Conservation (phyloP, 92 coral and sea anemone genomes). For the Palythoa caribaeorum region DNA sequence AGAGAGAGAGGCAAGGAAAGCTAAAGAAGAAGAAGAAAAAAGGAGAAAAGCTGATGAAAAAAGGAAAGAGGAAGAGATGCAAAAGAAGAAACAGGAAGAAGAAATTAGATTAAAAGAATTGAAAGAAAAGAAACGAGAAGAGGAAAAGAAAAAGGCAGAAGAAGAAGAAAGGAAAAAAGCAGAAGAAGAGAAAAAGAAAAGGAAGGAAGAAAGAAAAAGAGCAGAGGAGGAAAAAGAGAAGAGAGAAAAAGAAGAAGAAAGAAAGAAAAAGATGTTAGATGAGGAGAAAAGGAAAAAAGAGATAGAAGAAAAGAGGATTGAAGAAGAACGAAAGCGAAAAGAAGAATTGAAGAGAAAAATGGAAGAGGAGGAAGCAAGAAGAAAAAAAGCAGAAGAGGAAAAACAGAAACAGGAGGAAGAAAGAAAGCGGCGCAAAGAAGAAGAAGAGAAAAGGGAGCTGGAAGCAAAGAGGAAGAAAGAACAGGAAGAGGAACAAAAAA, state of each 20-base stretch:
- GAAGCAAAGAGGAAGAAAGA: constrained; percentile 31
- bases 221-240: constrained; percentile 27
- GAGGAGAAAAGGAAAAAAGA: constrained; percentile 46
- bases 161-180: constrained; percentile 41
- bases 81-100: constrained; percentile 19
- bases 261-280: constrained; percentile 43
- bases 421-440: not conserved
- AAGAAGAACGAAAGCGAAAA: constrained; percentile 50
- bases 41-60: constrained; percentile 26
- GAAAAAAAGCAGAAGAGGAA: constrained; percentile 37
- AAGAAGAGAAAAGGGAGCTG: constrained; percentile 34
- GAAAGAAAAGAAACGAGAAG: constrained; percentile 26
- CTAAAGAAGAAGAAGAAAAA: constrained; percentile 9
- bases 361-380: constrained; percentile 40
- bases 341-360: constrained; percentile 47
- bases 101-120: constrained; percentile 33
- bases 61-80: constrained; percentile 9
- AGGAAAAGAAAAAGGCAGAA: constrained; percentile 34
- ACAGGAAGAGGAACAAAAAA: constrained; percentile 38
- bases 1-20: constrained; percentile 47
- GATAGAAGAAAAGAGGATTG: constrained; percentile 51
- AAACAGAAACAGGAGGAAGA: constrained; percentile 41
- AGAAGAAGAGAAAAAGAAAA: constrained; percentile 46
- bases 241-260: constrained; percentile 30
- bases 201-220: constrained; percentile 33